These are phyloP conservation scores for Diplodus sargus DNA, from an alignment of 2,797 vertebrate genomes.

Conservation along the genomic window DNA sequence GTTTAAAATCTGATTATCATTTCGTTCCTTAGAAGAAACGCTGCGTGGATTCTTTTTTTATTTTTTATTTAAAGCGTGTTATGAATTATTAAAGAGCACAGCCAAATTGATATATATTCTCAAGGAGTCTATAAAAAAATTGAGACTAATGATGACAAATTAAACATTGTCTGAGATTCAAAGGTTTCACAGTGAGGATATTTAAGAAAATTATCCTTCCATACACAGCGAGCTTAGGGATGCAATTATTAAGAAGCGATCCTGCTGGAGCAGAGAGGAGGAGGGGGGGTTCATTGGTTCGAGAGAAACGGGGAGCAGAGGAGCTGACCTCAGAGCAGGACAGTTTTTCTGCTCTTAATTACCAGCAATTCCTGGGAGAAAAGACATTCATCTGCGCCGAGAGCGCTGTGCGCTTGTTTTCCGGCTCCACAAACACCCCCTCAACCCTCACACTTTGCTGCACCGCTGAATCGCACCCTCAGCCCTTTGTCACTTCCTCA, in stretches of 20 bases:
- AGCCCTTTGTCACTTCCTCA: constrained; percentile 48
- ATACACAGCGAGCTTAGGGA: background rate
- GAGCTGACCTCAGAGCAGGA: constrained; percentile 56
- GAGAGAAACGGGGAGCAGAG: constrained; percentile 33
- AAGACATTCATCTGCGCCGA: constrained; percentile 17
- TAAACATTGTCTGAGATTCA: constrained; percentile 7
- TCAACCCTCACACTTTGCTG: constrained; percentile 5
- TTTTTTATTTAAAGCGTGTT: background rate
- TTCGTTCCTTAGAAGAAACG: constrained; percentile 23
- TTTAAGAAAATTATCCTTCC: constrained; percentile 14
- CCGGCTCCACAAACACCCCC: background rate
- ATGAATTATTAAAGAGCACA: constrained; percentile 4
- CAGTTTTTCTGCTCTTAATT: constrained; percentile 56
- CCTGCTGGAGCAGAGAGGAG: background rate
- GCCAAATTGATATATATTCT: constrained; percentile 10
- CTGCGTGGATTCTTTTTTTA: background rate
- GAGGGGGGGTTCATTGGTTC: constrained; percentile 2
- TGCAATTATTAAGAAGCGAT: constrained; percentile 27
- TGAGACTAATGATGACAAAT: constrained; percentile 17
- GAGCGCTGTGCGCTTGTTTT: constrained; percentile 20
- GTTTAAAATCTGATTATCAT: constrained; percentile 34
- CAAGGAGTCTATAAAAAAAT: constrained; percentile 2
- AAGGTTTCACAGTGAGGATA: background rate
- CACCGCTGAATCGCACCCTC: constrained; percentile 35
- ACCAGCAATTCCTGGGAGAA: constrained; percentile 40